These are phyloP conservation scores for Mellivora capensis DNA, from an alignment of 2,113 vertebrate species.

Conservation along the genomic window DNA sequence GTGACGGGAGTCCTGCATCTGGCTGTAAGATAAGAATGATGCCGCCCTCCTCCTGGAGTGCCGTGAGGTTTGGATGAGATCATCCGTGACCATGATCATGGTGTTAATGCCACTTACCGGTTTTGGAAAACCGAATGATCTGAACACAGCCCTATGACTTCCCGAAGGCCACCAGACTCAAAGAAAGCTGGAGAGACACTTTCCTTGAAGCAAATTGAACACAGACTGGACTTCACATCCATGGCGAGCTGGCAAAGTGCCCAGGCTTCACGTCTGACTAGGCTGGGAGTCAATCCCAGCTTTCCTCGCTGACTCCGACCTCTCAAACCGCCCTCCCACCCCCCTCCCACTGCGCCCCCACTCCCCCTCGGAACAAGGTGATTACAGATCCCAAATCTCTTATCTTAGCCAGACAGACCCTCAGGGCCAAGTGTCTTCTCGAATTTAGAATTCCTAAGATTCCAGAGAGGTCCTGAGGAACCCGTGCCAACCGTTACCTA, in stretches of 20 bases:
- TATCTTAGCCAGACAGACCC: background rate
- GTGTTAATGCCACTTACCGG: background rate
- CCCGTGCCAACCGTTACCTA: rapidly evolving
- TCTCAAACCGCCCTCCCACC: rapidly evolving
- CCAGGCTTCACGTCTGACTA: rapidly evolving
- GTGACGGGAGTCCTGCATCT: background rate
- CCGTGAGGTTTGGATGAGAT: rapidly evolving
- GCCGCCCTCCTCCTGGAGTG: rapidly evolving
- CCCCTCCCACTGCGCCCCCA: background rate
- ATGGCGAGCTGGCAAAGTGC: rapidly evolving
- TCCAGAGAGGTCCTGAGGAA: rapidly evolving
- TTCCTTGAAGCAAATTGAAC: no score
- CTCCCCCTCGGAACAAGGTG: background rate
- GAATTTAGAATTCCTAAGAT: background rate
- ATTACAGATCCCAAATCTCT: background rate
- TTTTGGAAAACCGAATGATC: rapidly evolving
- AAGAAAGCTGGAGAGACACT: background rate
- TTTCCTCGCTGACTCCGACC: background rate
- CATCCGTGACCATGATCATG: rapidly evolving
- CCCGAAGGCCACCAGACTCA: background rate
- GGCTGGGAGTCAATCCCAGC: background rate
- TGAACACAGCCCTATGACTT: background rate
- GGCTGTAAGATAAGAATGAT: rapidly evolving
- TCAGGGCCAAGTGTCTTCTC: background rate
- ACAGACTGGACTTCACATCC: rapidly evolving